Evolutionary conservation across 2,113 vertebrate genomes (phyloP), one percentile per base, ranked within the genome.

Genomic region (Heterotilapia buettikoferi): DNA sequence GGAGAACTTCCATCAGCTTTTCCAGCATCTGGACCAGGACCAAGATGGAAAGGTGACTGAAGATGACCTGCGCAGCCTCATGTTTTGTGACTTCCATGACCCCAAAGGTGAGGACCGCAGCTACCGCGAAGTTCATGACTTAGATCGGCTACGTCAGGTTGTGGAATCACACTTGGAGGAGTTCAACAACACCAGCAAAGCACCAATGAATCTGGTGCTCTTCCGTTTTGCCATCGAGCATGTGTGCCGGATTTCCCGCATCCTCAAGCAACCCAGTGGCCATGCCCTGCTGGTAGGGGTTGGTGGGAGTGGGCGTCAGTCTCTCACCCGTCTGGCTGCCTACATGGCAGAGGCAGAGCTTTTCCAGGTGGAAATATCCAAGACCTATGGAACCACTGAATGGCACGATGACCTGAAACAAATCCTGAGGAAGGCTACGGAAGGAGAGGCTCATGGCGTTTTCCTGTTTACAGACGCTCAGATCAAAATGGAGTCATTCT

Each of bases 21-120:
- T 99, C 85, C 88, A 93, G 21, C 94, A 92, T 73, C 88, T 99
- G 84, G 98, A 98, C 90, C 97, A 96, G 66, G 95, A 98, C 88
- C 6, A 11, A 0, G 97, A 98, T 19, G 97, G 97, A 6, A 14
- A 38, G 3, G 98, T 99, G 16, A 97, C 95, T 6, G 98, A 98
- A 87, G 97, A 98, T 54, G 98, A 98, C 80, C 95, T 99, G 19
- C 96, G 96, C 80, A 98, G 98, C 86, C 95, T 99, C 79, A 97
- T 99, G 97, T 99, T 98, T 88, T 99, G 98, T 84, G 97, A 98
- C 91, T 98, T 99, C 87, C 96, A 98, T 5, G 98, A 99, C 89
- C 96, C 94, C 26, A 98, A 97, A 88, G 96, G 96, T 19, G 97
- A 98, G 6, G 97, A 98, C 84, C 96, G 93, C n/a, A 97, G 84